Evolutionary conservation across 1,140 invertebrate genomes (phyloP).

Genomic region (Hetaerina americana): DNA sequence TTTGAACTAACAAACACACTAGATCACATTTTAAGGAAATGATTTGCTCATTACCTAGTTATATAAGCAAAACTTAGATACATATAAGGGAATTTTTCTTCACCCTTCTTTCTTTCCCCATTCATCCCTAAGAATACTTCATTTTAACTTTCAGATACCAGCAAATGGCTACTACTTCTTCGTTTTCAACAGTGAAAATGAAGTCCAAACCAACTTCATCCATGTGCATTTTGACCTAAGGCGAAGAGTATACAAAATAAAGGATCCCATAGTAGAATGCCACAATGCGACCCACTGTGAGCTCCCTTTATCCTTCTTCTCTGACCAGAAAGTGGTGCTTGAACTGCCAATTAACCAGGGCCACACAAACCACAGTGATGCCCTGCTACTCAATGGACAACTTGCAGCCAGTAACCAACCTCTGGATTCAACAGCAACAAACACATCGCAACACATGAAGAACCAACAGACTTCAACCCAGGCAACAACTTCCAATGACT

Average conservation of each 20-base stretch:
- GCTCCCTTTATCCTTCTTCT: slow-evolving; percentile 50
- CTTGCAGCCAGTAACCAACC: neutral
- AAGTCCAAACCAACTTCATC: slow-evolving; percentile 53
- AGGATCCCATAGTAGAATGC: slow-evolving; percentile 31
- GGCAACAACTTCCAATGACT: neutral
- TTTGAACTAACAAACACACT: too few species aligned
- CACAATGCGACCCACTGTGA: slow-evolving; percentile 47
- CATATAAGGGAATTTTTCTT: too few species aligned
- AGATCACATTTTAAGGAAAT: too few species aligned
- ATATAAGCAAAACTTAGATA: too few species aligned
- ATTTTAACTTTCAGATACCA: slow-evolving; percentile 31
- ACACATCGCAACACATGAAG: too few species aligned
- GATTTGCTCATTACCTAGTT: too few species aligned
- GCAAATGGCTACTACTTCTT: slow-evolving; percentile 68
- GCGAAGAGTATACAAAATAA: slow-evolving; percentile 52
- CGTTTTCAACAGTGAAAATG: slow-evolving; percentile 68
- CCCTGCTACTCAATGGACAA: neutral
- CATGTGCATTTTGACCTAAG: slow-evolving; percentile 50
- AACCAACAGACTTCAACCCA: neutral
- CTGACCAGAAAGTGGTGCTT: slow-evolving; percentile 41
- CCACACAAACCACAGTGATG: slow-evolving; percentile 32
- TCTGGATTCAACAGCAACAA: slow-evolving; percentile 45
- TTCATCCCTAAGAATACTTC: too few species aligned
- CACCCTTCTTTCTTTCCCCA: too few species aligned
- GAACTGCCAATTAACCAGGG: slow-evolving; percentile 18